phyloP scores from a whole-genome alignment of 2,888 invertebrate species.

The Neocrepidodera transversa region DNA sequence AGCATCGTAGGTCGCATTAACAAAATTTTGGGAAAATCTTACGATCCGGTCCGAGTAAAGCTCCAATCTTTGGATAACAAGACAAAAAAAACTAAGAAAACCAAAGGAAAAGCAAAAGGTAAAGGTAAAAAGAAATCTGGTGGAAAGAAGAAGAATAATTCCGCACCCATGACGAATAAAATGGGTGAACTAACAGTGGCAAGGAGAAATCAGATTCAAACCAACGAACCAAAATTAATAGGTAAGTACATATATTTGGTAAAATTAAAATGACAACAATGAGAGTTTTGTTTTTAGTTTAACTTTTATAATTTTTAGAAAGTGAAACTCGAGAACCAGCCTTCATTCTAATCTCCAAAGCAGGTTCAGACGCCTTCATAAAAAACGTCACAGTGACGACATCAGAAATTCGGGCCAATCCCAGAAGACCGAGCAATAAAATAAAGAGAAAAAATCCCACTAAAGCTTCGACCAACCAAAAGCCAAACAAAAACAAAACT shows the following conservation, averaged over 20 bases:
- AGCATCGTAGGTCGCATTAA: constrained; percentile 83
- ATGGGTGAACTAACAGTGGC: constrained; percentile 57
- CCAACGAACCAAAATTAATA: constrained; percentile 23
- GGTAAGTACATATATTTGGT: constrained; percentile 22
- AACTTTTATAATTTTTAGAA: constrained; percentile 40
- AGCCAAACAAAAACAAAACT: constrained; percentile 50
- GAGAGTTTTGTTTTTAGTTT: not conserved
- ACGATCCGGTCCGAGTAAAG: constrained; percentile 85
- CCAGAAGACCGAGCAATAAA: constrained; percentile 45
- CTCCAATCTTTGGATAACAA: constrained; percentile 65
- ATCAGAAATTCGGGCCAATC: constrained; percentile 19
- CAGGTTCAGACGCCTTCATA: constrained; percentile 42
- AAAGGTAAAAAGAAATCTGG: constrained; percentile 21
- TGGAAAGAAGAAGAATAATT: constrained; percentile 28
- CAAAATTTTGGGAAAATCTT: constrained; percentile 77
- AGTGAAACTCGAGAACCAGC: constrained; percentile 54
- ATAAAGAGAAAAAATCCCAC: constrained; percentile 49
- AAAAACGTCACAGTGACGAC: constrained; percentile 41
- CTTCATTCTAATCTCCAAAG: constrained; percentile 56
- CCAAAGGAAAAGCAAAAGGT: constrained; percentile 43
- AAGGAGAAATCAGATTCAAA: constrained; percentile 39
- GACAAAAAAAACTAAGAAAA: constrained; percentile 55
- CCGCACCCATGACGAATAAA: constrained; percentile 47
- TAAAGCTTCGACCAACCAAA: constrained; percentile 42
- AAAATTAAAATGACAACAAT: not conserved